phyloP scores from a whole-genome alignment of 2,797 vertebrate species.

The Antrozous pallidus region DNA sequence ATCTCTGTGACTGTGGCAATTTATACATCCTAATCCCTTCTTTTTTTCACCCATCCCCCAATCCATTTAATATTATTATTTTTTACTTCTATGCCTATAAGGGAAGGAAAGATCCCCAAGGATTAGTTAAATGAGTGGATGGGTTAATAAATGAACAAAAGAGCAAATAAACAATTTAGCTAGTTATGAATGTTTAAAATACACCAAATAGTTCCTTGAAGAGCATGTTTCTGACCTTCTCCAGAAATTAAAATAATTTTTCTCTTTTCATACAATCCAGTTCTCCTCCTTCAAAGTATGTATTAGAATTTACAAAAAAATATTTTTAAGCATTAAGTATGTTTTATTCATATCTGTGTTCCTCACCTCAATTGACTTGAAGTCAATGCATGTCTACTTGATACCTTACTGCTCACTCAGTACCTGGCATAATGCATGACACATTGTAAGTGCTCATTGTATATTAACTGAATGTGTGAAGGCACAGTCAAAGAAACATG shows the following conservation, averaged over 20 bases:
- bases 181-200: slow-evolving; percentile 28
- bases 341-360: background rate
- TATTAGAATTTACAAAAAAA: background rate
- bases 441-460: background rate
- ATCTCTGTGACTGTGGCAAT: background rate
- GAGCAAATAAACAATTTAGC: background rate
- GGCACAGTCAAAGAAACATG: background rate
- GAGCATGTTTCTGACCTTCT: background rate
- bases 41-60: background rate
- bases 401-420: background rate
- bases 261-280: background rate
- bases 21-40: background rate
- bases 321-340: background rate
- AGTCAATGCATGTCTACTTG: background rate
- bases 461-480: background rate
- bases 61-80: background rate
- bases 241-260: background rate
- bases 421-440: background rate
- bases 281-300: background rate
- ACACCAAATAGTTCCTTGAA: background rate
- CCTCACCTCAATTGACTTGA: background rate
- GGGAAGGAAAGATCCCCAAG: background rate
- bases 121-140: background rate
- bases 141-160: background rate
- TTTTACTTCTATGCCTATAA: background rate